Evolutionary conservation across 1,140 invertebrate species (phyloP).

Genomic region (Caenorhabditis inopinata): DNA sequence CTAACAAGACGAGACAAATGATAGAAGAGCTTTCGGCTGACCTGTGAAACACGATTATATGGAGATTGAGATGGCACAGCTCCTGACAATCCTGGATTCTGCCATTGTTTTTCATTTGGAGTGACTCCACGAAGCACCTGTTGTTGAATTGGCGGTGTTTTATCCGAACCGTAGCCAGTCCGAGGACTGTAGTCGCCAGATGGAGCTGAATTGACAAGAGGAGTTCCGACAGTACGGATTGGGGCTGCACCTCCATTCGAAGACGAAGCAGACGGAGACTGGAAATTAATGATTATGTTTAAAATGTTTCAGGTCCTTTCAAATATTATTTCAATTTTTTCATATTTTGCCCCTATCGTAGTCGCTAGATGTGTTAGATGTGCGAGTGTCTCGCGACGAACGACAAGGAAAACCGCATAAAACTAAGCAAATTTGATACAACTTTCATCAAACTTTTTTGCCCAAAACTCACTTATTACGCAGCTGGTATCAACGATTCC

Average conservation of each 20-base stretch:
- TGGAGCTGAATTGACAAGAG: not conserved
- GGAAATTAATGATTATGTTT: too few relatives aligned
- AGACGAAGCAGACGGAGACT: conserved; percentile 6
- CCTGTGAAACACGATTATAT: not conserved
- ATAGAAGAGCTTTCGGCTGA: not conserved
- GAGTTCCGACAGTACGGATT: not conserved
- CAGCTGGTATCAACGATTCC: too few relatives aligned
- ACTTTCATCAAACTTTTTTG: too few relatives aligned
- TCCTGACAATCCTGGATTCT: not conserved
- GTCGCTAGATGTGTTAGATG: too few relatives aligned
- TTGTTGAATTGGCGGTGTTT: not conserved
- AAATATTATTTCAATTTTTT: too few relatives aligned
- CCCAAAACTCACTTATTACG: too few relatives aligned
- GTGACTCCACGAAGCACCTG: not conserved
- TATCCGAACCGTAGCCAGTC: not conserved
- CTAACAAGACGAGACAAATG: conserved; percentile 19
- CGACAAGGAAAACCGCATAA: too few relatives aligned
- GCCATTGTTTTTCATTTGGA: conserved; percentile 14
- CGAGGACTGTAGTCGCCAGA: not conserved
- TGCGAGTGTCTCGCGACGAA: too few relatives aligned
- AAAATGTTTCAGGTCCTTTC: too few relatives aligned
- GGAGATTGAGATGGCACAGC: not conserved
- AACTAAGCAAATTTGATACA: too few relatives aligned
- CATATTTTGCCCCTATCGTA: too few relatives aligned
- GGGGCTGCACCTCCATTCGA: not conserved